These are phyloP conservation scores for Morbakka virulenta DNA, from an alignment of 30 jellyfish, hydroid and myxozoan species.

Conservation along the genomic window DNA sequence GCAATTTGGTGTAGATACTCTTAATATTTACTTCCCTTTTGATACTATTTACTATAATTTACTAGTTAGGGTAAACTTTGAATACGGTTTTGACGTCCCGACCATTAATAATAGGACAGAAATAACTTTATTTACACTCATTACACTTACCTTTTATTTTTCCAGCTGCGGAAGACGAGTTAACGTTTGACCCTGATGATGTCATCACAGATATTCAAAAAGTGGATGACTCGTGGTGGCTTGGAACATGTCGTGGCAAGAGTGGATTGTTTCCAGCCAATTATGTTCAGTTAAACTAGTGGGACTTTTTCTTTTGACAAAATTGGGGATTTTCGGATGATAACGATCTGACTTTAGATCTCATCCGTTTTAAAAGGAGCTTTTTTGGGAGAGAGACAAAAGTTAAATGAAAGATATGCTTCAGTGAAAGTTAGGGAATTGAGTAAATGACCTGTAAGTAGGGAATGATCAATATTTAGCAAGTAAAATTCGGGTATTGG, in stretches of 20 bases:
- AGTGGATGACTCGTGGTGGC: constrained; percentile 96
- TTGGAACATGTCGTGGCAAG: constrained; percentile 89
- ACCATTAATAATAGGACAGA: no score
- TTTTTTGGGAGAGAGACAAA: no score
- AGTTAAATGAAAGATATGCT: no score
- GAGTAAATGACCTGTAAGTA: no score
- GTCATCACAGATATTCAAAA: constrained; percentile 79
- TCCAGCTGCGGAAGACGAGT: constrained; percentile 88
- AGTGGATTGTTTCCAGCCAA: constrained; percentile 89
- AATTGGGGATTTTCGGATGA: no score
- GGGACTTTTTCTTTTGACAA: no score
- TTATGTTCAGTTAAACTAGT: no score
- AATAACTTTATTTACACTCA: not conserved
- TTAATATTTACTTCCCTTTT: not conserved
- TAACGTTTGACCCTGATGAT: constrained; percentile 91
- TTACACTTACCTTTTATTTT: not conserved
- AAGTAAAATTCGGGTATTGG: no score
- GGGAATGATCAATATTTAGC: no score
- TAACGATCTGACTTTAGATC: no score
- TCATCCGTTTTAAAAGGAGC: no score
- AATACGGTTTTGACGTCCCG: not conserved
- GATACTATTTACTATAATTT: not conserved
- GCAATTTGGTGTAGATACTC: not conserved
- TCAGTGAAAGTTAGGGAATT: no score
- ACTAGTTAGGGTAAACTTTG: not conserved